phyloP scores from a whole-genome alignment of 2,797 vertebrate species.

The Chaetophractus vellerosus region DNA sequence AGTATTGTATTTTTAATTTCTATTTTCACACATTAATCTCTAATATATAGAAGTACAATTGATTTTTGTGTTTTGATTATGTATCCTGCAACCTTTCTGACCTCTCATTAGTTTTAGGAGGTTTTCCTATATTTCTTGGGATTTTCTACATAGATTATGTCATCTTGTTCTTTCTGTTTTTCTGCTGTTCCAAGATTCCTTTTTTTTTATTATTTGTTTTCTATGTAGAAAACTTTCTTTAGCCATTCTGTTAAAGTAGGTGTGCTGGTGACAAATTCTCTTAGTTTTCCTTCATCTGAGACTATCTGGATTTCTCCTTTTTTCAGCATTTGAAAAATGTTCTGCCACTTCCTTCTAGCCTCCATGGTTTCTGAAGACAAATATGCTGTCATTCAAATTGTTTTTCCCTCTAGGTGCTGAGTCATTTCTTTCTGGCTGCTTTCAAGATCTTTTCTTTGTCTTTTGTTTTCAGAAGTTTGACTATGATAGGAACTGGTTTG shows the following conservation, averaged over 20 bases:
- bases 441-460: too few relatives aligned
- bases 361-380: too few relatives aligned
- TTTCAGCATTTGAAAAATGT: too few relatives aligned
- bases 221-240: background rate
- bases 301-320: background rate
- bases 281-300: background rate
- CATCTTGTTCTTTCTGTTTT: background rate
- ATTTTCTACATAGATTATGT: background rate
- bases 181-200: background rate
- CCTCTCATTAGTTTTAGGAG: background rate
- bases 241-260: background rate
- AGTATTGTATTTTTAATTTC: too few relatives aligned
- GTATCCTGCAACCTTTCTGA: background rate
- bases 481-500: too few relatives aligned
- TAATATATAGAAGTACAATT: too few relatives aligned
- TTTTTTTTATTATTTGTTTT: background rate
- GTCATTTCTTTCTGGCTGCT: background rate
- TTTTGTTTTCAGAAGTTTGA: too few relatives aligned
- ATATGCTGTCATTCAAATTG: background rate
- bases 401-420: background rate
- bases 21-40: too few relatives aligned
- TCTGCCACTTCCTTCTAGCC: background rate
- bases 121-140: background rate
- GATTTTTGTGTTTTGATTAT: slow-evolving; percentile 18
- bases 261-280: too few relatives aligned